A percentile compares a stretch with the other conserved stretches of the same genome.
Conservation (phyloP, 2,113 vertebrate genomes). For the Guaruba guarouba region DNA sequence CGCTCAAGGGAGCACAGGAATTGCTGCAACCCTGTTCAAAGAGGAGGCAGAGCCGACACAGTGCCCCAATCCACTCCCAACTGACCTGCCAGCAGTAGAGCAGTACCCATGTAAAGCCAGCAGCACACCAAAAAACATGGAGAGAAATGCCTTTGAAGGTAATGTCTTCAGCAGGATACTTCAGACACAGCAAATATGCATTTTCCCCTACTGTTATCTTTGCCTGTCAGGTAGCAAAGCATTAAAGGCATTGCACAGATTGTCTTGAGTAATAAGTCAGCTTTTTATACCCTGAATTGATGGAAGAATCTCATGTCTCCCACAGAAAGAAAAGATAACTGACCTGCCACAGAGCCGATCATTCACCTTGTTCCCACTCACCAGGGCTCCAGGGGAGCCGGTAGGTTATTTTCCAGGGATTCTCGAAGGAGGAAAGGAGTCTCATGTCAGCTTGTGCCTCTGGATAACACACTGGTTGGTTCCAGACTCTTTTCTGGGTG, state of each 20-base stretch:
- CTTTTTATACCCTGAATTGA: background rate
- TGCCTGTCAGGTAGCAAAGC: background rate
- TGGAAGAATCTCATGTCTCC: background rate
- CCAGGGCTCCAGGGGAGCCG: background rate
- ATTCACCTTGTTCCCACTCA: background rate
- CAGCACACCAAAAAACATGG: background rate
- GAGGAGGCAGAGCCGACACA: background rate
- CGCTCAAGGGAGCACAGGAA: background rate
- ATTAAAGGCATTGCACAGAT: background rate
- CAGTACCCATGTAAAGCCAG: background rate
- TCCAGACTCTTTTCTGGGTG: background rate
- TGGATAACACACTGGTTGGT: background rate
- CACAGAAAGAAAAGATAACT: background rate
- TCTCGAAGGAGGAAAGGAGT: background rate
- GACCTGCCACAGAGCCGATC: background rate
- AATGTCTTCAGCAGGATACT: background rate
- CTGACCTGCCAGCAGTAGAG: background rate
- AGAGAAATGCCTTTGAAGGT: background rate
- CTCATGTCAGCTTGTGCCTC: background rate
- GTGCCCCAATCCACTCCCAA: background rate
- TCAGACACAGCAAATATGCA: background rate
- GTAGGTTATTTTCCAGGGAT: background rate
- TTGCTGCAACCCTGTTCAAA: constrained; percentile 12
- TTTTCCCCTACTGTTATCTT: background rate
- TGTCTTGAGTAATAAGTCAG: background rate